Evolutionary conservation across 2,888 invertebrate species (phyloP), one percentile per base, ranked within the genome.

Genomic region (Argyra leucocephala): DNA sequence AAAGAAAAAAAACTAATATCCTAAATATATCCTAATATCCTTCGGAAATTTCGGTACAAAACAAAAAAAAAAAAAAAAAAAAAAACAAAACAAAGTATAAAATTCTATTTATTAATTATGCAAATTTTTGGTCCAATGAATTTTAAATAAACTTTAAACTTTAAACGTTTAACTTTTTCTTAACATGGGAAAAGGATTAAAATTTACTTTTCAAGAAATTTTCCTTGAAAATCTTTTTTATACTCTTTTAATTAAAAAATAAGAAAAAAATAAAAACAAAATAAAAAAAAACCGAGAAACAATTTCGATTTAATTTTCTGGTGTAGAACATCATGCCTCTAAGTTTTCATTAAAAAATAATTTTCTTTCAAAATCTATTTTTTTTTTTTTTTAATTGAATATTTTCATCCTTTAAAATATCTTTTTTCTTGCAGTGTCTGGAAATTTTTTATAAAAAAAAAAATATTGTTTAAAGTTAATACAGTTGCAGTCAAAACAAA

Each of bases 101-200:
- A 48, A 48, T 48, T 48, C 48, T 48, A 15, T n/a, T n/a, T n/a
- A n/a, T 48, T 48, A 48, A 48, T 48, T 48, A 48, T 48, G 48
- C 48, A 48, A 48, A 48, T 48, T 48, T 48, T 18, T 48, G 18
- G 48, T 48, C 12, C 48, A 48, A 48, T 48, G 48, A 48, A 48
- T 48, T 48, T 48, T 48, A 48, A 48, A 48, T 48, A 48, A 48
- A 48, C 48, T 48, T 26, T 48, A 15, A 48, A 48, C 48, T 48
- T 26, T 48, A 48, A 48, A n/a, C 18, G 12, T 37, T 37, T 15
- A 9, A 31, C 31, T 37, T 15, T 37, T 37, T 37, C 18, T n/a
- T 12, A 18, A n/a, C 48, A 48, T 48, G 18, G 18, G 48, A 48
- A 48, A n/a, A 31, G 18, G 48, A 48, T 48, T 48, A 48, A 48